A percentile compares a stretch with the other conserved stretches of the same genome.
Evolutionary conservation across 2,888 invertebrate genomes (phyloP).

Genomic region (Leptinotarsa rubiginosa): DNA sequence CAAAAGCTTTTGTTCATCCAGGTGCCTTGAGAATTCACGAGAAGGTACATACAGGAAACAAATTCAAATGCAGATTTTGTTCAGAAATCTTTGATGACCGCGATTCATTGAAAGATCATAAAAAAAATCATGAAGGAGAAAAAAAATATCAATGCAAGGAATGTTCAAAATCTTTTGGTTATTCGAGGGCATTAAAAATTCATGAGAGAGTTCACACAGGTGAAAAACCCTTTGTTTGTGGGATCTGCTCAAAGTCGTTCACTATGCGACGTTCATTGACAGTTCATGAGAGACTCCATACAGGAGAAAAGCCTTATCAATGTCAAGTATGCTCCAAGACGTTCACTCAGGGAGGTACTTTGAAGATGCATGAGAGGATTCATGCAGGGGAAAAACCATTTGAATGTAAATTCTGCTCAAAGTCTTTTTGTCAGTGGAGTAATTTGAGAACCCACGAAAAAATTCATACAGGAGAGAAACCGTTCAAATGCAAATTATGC

Average conservation of each 20-base stretch:
- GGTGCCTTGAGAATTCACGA: background rate
- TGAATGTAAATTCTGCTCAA: background rate
- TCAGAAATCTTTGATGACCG: background rate
- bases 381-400: background rate
- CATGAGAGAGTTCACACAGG: background rate
- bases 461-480: too few relatives aligned
- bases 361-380: background rate
- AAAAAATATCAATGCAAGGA: background rate
- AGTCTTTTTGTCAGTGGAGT: too few relatives aligned
- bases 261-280: background rate
- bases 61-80: background rate
- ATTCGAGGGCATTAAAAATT: background rate
- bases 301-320: background rate
- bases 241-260: background rate
- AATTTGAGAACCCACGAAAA: too few relatives aligned
- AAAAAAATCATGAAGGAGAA: background rate
- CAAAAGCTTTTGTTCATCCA: background rate
- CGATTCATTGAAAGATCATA: background rate
- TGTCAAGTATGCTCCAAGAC: background rate
- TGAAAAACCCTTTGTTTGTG: background rate
- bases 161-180: background rate
- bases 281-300: background rate
- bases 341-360: background rate
- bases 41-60: background rate
- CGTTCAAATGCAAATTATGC: too few relatives aligned